Conservation (phyloP, 64 coral and sea anemone species). For the Montipora efflorescens region DNA sequence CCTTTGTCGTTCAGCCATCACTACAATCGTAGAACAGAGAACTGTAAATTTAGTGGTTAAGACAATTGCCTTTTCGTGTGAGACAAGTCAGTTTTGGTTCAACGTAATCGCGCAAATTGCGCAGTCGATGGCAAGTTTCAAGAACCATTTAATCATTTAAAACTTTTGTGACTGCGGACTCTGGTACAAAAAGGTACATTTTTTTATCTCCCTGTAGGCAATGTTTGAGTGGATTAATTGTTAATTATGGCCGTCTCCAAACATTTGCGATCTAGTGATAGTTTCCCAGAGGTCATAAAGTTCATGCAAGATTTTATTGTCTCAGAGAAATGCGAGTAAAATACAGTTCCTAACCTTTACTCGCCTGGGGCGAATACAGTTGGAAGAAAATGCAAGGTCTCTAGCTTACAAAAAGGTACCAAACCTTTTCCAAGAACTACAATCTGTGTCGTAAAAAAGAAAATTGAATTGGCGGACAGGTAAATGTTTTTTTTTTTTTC, state of each 20-base stretch:
- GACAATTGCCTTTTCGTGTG: background rate
- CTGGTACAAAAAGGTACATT: background rate
- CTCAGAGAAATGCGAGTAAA: background rate
- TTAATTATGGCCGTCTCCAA: conserved; percentile 32
- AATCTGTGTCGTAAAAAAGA: background rate
- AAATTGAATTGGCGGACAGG: background rate
- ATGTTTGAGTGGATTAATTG: conserved; percentile 17
- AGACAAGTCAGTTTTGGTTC: background rate
- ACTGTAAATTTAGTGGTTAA: conserved; percentile 5
- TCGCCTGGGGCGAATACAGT: conserved; percentile 2
- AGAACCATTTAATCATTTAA: background rate
- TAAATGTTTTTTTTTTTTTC: background rate
- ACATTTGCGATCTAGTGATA: background rate
- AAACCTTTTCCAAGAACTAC: background rate
- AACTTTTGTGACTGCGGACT: background rate
- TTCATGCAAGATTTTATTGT: conserved; percentile 18
- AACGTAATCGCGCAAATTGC: background rate
- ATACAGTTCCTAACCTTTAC: background rate
- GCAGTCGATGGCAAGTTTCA: background rate
- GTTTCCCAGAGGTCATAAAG: conserved; percentile 30
- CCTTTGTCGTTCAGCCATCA: background rate
- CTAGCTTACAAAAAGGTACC: background rate
- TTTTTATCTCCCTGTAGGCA: conserved; percentile 9
- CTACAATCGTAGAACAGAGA: background rate
- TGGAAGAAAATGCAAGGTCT: background rate